phyloP scores from a whole-genome alignment of 1,140 invertebrate genomes.

The Bathynomus jamesi region DNA sequence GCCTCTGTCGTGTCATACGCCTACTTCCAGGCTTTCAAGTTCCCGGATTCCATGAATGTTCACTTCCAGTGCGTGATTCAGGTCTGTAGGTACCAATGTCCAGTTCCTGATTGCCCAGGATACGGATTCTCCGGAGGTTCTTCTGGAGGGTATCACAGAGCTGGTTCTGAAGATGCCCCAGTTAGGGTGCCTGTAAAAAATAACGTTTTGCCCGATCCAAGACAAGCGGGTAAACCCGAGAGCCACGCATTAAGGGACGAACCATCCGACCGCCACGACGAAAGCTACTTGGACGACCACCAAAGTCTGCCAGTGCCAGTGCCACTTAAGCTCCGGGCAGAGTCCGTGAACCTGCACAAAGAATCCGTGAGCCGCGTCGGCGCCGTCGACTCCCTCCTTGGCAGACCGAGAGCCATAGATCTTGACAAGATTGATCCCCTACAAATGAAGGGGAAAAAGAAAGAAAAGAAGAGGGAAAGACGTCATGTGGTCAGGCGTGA shows the following conservation, averaged over 20 bases:
- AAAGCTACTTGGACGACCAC: not conserved
- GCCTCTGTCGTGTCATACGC: slow-evolving; percentile 89
- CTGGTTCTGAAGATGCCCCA: not conserved
- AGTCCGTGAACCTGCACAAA: slow-evolving; percentile 3
- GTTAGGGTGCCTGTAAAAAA: not conserved
- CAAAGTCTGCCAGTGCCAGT: slow-evolving; percentile 20
- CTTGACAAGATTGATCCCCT: slow-evolving; percentile 60
- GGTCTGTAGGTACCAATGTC: slow-evolving; percentile 86
- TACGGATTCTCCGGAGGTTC: not conserved
- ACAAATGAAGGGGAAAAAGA: slow-evolving; percentile 42
- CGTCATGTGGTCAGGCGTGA: slow-evolving; percentile 47
- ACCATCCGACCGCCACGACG: not conserved
- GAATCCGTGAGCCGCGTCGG: slow-evolving; percentile 64
- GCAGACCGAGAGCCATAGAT: slow-evolving; percentile 71
- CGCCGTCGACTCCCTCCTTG: slow-evolving; percentile 68
- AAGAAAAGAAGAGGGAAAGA: not conserved
- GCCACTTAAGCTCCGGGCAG: slow-evolving; percentile 7
- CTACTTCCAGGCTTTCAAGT: slow-evolving; percentile 89
- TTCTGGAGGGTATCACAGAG: slow-evolving; percentile 5
- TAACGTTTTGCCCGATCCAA: slow-evolving; percentile 7
- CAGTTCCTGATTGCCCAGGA: slow-evolving; percentile 73
- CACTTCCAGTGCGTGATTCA: slow-evolving; percentile 96
- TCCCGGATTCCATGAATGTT: slow-evolving; percentile 93
- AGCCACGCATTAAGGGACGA: not conserved
- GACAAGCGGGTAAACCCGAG: not conserved